These are phyloP conservation scores for Osmerus mordax DNA, from an alignment of 2,113 vertebrate genomes.

Conservation along the genomic window DNA sequence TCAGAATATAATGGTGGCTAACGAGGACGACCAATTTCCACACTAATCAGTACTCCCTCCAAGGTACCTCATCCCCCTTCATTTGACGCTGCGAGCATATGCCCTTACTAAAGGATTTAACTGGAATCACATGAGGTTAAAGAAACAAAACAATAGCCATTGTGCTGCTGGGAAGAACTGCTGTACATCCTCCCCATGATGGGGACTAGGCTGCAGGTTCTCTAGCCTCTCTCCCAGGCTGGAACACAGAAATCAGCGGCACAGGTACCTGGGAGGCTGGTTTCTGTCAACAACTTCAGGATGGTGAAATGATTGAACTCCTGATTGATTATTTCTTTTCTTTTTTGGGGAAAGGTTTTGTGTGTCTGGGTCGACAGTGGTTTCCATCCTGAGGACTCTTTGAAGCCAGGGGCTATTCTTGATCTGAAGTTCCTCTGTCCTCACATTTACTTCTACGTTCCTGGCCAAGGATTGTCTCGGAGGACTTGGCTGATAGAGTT, in stretches of 20 bases:
- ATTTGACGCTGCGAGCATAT: too few relatives aligned
- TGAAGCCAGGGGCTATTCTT: not conserved
- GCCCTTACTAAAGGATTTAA: too few relatives aligned
- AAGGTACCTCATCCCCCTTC: too few relatives aligned
- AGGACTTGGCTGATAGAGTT: too few relatives aligned
- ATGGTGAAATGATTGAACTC: too few relatives aligned
- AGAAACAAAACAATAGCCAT: not conserved
- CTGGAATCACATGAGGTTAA: too few relatives aligned
- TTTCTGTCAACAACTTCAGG: constrained; percentile 17
- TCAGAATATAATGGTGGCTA: too few relatives aligned
- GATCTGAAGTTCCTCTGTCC: too few relatives aligned
- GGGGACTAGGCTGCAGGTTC: not conserved
- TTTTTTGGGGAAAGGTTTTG: not conserved
- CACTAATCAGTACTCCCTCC: too few relatives aligned
- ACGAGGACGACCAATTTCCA: too few relatives aligned
- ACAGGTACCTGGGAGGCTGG: constrained; percentile 27
- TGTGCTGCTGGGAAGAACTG: not conserved
- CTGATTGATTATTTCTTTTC: not conserved
- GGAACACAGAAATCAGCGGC: constrained; percentile 30
- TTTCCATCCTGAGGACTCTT: not conserved
- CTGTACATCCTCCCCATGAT: not conserved
- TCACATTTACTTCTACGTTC: too few relatives aligned
- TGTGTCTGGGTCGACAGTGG: not conserved
- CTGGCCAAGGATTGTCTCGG: too few relatives aligned
- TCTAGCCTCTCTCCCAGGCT: not conserved